Conservation (phyloP, 2,888 invertebrate species). For the Caenorhabditis uteleia region DNA sequence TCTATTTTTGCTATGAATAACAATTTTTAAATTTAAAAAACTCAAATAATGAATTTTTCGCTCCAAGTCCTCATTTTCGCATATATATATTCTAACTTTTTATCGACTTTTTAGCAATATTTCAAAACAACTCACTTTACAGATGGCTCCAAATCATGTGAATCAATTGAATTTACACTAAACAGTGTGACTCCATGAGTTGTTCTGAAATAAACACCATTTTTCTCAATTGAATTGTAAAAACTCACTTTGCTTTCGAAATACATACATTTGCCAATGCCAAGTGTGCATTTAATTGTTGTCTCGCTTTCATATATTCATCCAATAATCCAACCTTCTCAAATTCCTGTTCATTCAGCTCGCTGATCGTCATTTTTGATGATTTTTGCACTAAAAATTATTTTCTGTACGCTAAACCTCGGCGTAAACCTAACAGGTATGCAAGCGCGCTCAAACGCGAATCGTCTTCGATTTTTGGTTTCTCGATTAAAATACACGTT, state of each 20-base stretch:
- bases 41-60: background rate
- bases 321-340: slow-evolving; percentile 20
- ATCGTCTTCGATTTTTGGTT: background rate
- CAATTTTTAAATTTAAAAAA: no score
- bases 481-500: background rate
- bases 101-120: no score
- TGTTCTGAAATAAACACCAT: slow-evolving; percentile 18
- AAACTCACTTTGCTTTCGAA: slow-evolving; percentile 39
- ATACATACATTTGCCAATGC: slow-evolving; percentile 27
- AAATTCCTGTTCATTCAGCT: slow-evolving; percentile 18
- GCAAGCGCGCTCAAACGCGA: slow-evolving; percentile 1
- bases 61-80: background rate
- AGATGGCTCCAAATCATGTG: slow-evolving; percentile 36
- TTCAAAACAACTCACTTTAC: slow-evolving; percentile 3
- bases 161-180: slow-evolving; percentile 32
- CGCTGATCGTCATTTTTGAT: background rate
- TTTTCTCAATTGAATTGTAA: background rate
- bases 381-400: no score
- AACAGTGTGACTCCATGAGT: slow-evolving; percentile 31
- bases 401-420: no score
- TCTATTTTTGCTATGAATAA: no score
- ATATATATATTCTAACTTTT: no score
- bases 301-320: slow-evolving; percentile 11
- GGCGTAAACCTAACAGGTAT: background rate
- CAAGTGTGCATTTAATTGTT: slow-evolving; percentile 5